Percentiles rank a stretch among this genome's conserved stretches.
phyloP scores from a whole-genome alignment of 53 echinoderm and acorn worm species.

The Patiria pectinifera region DNA sequence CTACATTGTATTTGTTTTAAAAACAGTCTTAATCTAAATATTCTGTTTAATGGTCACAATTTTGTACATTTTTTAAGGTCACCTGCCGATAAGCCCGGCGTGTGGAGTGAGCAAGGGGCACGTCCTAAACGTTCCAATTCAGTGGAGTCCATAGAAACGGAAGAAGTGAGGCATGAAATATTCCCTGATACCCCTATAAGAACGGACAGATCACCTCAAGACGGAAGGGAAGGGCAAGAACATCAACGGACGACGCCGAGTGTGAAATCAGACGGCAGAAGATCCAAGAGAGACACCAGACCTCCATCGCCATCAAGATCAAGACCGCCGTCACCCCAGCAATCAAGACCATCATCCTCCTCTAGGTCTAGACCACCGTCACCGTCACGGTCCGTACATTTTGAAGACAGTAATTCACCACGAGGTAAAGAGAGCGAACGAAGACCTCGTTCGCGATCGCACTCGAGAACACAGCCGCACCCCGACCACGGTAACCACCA shows the following conservation, averaged over 20 bases:
- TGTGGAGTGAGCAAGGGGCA: conserved; percentile 92
- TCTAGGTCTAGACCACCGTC: conserved; percentile 70
- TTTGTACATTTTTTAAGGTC: conserved; percentile 12
- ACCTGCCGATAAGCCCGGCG: conserved; percentile 9
- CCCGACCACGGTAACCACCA: background rate
- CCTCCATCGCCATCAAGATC: conserved; percentile 24
- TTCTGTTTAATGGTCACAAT: background rate
- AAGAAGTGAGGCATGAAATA: conserved; percentile 80
- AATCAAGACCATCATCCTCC: background rate
- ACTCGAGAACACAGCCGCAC: background rate
- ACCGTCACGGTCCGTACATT: conserved; percentile 84
- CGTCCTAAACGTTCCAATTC: conserved; percentile 87
- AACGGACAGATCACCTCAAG: conserved; percentile 47
- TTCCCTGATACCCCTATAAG: conserved; percentile 91
- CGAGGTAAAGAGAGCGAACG: background rate
- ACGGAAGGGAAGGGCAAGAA: background rate
- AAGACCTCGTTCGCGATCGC: conserved; percentile 16
- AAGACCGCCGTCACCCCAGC: conserved; percentile 68
- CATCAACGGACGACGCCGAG: conserved; percentile 7
- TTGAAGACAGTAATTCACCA: conserved; percentile 67
- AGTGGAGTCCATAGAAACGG: conserved; percentile 87
- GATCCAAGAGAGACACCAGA: background rate
- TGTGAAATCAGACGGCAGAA: conserved; percentile 10
- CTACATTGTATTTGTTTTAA: too few species aligned
- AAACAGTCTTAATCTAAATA: too few species aligned